These are phyloP conservation scores for Achlya flavicornis DNA, from an alignment of 2,888 invertebrate species.

Conservation along the genomic window DNA sequence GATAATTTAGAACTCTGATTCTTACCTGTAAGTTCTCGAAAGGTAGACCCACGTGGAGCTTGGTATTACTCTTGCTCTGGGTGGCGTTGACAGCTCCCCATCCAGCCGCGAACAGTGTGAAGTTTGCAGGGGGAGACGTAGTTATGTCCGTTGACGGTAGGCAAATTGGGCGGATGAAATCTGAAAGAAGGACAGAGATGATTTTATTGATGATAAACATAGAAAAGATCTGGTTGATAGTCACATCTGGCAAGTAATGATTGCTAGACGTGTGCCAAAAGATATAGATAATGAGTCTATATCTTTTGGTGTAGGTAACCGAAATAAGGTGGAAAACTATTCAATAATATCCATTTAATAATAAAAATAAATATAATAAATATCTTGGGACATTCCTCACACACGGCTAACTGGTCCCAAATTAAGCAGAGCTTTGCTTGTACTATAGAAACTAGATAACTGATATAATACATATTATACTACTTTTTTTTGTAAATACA, in stretches of 20 bases:
- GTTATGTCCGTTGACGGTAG: constrained; percentile 56
- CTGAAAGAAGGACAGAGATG: constrained; percentile 46
- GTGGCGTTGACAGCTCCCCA: constrained; percentile 78
- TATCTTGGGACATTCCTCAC: too few species aligned
- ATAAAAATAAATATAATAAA: too few species aligned
- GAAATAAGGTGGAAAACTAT: neutral
- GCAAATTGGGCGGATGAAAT: constrained; percentile 70
- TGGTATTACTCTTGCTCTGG: constrained; percentile 42
- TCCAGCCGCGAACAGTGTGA: constrained; percentile 64
- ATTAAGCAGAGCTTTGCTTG: too few species aligned
- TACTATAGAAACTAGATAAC: too few species aligned
- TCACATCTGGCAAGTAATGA: neutral
- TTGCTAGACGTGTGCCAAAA: too few species aligned
- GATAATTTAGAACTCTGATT: neutral
- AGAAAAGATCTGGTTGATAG: neutral
- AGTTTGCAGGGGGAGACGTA: constrained; percentile 21
- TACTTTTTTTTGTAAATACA: too few species aligned
- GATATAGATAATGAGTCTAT: too few species aligned
- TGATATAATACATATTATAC: too few species aligned
- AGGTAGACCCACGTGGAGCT: constrained; percentile 50
- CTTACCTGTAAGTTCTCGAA: constrained; percentile 37
- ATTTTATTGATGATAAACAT: neutral
- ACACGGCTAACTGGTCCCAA: too few species aligned
- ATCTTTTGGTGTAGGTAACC: too few species aligned
- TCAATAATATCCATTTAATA: too few species aligned